These are phyloP conservation scores for Phyllopteryx taeniolatus DNA, from an alignment of 2,113 vertebrate species.

Conservation along the genomic window DNA sequence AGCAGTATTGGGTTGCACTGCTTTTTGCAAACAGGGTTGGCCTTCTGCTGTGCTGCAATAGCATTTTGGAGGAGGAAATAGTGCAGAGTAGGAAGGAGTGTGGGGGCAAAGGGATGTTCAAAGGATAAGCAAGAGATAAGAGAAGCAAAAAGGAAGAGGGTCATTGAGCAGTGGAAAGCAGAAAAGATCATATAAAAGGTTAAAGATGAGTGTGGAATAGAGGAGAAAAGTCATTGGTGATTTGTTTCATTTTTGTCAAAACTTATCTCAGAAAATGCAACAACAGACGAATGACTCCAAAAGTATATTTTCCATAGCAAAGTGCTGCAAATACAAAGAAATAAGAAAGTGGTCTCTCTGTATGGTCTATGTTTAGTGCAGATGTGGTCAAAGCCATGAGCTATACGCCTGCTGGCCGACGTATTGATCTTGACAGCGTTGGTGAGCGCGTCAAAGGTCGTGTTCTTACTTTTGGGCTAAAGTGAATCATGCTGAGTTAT, in stretches of 20 bases:
- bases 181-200: conserved; percentile 36
- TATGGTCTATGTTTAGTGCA: conserved; percentile 36
- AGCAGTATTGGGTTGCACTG: conserved; percentile 36
- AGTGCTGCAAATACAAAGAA: conserved; percentile 12
- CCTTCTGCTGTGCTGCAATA: conserved; percentile 35
- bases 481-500: conserved; percentile 38
- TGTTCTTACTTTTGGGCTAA: conserved; percentile 50
- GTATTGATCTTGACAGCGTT: conserved; percentile 58
- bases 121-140: conserved; percentile 11
- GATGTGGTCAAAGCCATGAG: conserved; percentile 34
- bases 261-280: conserved; percentile 44
- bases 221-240: conserved; percentile 31
- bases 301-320: conserved; percentile 19
- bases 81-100: conserved; percentile 3
- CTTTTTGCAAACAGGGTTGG: conserved; percentile 45
- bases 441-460: conserved; percentile 51
- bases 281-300: conserved; percentile 34
- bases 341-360: conserved; percentile 4
- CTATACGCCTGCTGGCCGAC: conserved; percentile 43
- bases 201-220: conserved; percentile 34
- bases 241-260: conserved; percentile 46
- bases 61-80: conserved; percentile 22
- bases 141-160: conserved; percentile 32
- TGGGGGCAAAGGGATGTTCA: background rate
- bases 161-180: conserved; percentile 12